Evolutionary conservation across 2,797 vertebrate species (phyloP).

Genomic region (Clarias laeviceps): DNA sequence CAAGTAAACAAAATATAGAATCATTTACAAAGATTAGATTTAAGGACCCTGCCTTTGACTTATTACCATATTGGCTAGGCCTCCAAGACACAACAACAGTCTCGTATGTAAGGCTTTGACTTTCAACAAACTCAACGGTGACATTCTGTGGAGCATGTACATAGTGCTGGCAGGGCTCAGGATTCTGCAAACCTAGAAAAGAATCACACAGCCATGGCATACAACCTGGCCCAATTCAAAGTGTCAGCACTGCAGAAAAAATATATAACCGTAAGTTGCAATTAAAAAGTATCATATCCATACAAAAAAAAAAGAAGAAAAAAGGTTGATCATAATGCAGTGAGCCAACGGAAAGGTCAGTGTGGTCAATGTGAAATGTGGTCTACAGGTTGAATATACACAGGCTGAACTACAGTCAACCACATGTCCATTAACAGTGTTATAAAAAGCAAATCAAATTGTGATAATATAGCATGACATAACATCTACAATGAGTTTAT

Average conservation of each 20-base stretch:
- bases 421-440: background rate
- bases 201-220: slow-evolving; percentile 74
- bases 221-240: slow-evolving; percentile 67
- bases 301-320: background rate
- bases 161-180: slow-evolving; percentile 72
- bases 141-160: slow-evolving; percentile 72
- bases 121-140: slow-evolving; percentile 62
- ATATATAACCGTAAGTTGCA: background rate
- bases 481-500: background rate
- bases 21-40: background rate
- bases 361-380: no score
- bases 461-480: background rate
- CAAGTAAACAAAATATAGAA: background rate
- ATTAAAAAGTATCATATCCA: background rate
- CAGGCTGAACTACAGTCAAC: background rate
- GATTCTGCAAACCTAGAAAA: slow-evolving; percentile 66
- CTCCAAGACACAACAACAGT: slow-evolving; percentile 74
- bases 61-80: slow-evolving; percentile 75
- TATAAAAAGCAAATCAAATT: background rate
- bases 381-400: background rate
- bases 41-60: background rate
- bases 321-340: background rate
- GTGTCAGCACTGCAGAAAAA: background rate
- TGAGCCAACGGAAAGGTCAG: background rate
- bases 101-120: slow-evolving; percentile 63